Conservation (phyloP, 2,797 vertebrate genomes). For the Danio albolineatus region DNA sequence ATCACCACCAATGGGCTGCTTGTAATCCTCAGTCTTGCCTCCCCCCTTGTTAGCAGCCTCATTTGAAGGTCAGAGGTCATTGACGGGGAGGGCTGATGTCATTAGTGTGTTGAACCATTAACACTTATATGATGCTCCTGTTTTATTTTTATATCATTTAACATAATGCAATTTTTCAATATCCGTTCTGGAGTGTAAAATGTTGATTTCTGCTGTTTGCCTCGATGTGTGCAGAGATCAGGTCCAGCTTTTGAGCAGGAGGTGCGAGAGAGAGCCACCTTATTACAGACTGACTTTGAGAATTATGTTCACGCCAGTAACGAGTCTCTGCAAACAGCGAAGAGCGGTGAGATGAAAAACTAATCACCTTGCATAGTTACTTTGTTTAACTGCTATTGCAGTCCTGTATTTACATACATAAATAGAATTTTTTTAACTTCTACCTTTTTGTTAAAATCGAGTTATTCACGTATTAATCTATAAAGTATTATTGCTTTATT, state of each 20-base stretch:
- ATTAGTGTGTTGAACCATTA: constrained; percentile 43
- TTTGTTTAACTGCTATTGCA: not conserved
- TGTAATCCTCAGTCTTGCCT: constrained; percentile 45
- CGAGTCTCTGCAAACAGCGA: constrained; percentile 78
- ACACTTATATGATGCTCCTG: not conserved
- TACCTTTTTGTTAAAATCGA: too few relatives aligned
- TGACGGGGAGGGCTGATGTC: constrained; percentile 16
- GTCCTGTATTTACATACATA: too few relatives aligned
- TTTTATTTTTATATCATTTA: not conserved
- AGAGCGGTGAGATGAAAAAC: constrained; percentile 83
- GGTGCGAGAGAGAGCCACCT: constrained; percentile 84
- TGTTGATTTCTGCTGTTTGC: not conserved
- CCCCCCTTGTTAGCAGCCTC: constrained; percentile 56
- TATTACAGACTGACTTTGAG: constrained; percentile 92
- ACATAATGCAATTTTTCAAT: not conserved
- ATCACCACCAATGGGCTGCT: constrained; percentile 52
- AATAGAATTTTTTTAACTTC: too few relatives aligned
- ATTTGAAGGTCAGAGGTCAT: constrained; percentile 54
- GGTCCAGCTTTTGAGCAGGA: constrained; percentile 79
- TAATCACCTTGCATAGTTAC: not conserved
- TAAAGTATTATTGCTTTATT: too few relatives aligned
- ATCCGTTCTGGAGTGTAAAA: not conserved
- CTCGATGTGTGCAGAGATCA: constrained; percentile 73
- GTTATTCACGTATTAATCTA: too few relatives aligned
- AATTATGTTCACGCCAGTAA: constrained; percentile 82